Conservation (phyloP, 1,140 invertebrate genomes). For the Artemia franciscana region DNA sequence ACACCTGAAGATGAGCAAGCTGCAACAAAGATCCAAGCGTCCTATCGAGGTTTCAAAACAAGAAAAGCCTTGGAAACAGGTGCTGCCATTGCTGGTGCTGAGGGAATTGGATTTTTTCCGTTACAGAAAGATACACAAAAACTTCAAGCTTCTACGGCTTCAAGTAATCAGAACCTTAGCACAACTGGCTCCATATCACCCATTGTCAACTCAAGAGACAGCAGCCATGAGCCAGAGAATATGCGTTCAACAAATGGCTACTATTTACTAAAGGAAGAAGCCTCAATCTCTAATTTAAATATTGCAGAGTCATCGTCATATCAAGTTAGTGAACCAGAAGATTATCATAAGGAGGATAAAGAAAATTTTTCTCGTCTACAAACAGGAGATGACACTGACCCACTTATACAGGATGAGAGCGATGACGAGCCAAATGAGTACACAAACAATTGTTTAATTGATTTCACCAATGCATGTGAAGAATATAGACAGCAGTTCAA, state of each 20-base stretch:
- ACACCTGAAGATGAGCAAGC: slow-evolving; percentile 25
- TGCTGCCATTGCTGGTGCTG: not conserved
- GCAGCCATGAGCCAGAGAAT: not conserved
- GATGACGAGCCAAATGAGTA: not conserved
- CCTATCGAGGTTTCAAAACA: slow-evolving; percentile 26
- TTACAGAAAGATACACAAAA: not conserved
- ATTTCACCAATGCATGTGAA: no score
- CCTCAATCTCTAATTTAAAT: not conserved
- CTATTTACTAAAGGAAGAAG: not conserved
- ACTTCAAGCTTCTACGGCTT: no score
- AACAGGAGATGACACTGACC: not conserved
- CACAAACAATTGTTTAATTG: not conserved
- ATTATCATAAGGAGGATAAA: not conserved
- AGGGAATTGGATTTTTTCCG: not conserved
- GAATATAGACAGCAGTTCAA: no score
- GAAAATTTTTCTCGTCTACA: not conserved
- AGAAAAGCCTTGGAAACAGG: not conserved
- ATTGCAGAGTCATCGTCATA: not conserved
- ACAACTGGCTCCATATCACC: not conserved
- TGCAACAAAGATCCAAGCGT: slow-evolving; percentile 39
- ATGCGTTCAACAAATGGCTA: not conserved
- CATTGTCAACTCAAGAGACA: not conserved
- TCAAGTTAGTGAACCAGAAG: not conserved
- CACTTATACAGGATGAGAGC: not conserved
- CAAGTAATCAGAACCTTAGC: no score